Evolutionary conservation across 2,888 invertebrate species (phyloP), one percentile per base, ranked within the genome.

Genomic region (Philhelius pedissequus): DNA sequence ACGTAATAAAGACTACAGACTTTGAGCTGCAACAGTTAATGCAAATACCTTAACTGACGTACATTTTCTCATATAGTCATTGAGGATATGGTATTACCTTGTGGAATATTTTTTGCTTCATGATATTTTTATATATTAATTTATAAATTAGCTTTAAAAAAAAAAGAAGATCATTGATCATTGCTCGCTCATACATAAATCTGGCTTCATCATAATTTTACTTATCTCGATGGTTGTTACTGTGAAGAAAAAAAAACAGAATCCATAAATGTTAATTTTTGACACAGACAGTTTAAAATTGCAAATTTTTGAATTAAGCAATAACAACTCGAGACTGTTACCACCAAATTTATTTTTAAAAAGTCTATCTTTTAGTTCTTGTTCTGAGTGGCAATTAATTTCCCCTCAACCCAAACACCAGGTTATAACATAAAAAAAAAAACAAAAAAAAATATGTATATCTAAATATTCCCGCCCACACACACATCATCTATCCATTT

Each of bases 401-500:
- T 69, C 68, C 45, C 32, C 18, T 48, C 35, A 56, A 35, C 13
- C 15, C 22, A 48, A 48, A 48, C 25, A 48, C 22, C 64, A 66
- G 64, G n/a, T n/a, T n/a, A n/a, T n/a, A n/a, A 62, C 74, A 32
- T 20, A 22, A 30, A 64, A 32, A 56, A 25, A 45, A 45, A 27
- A 27, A 15, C 3, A 22, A 58, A 9, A 52, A 43, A 60, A 52
- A 56, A 60, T 7, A 35, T 22, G n/a, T n/a, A n/a, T n/a, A n/a
- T n/a, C n/a, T n/a, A 52, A 66, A 70, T 48, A 56, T 30, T 52
- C 8, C 50, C 79, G 74, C 83, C 83, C 45, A 83, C 83, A 13
- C 83, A 78, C 45, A 83, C 83, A 13, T 70, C 2, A 71, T 18
- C 15, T 68, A 18, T 27, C 45, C 74, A 62, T 60, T 58, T 56